Percentiles rank a stretch among this genome's conserved stretches.
Conservation (phyloP, 2,113 vertebrate species). For the Chitala chitala region DNA sequence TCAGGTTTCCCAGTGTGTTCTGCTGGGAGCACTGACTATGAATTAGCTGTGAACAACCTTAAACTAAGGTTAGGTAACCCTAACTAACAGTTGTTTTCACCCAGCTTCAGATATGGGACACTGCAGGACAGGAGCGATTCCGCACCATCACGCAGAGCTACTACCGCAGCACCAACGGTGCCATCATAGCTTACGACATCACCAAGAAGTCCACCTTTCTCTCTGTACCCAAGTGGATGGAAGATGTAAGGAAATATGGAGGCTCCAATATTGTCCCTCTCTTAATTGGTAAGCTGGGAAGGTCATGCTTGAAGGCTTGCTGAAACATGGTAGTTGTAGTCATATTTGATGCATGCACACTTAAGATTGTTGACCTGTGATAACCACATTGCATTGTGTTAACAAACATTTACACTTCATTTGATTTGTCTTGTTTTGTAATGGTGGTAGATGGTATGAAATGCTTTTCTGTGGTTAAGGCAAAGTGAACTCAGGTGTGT, state of each 20-base stretch:
- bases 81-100: too few relatives aligned
- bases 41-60: neutral
- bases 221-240: constrained; percentile 79
- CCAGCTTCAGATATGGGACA: constrained; percentile 89
- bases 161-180: constrained; percentile 79
- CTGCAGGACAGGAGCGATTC: constrained; percentile 80
- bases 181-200: constrained; percentile 81
- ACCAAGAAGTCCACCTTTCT: constrained; percentile 72
- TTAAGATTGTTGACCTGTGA: too few relatives aligned
- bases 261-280: constrained; percentile 76
- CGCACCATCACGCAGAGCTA: constrained; percentile 85
- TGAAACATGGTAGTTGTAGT: too few relatives aligned
- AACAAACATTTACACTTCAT: too few relatives aligned
- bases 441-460: too few relatives aligned
- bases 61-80: too few relatives aligned
- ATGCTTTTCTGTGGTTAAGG: too few relatives aligned
- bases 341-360: too few relatives aligned
- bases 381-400: too few relatives aligned
- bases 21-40: neutral
- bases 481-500: neutral
- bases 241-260: constrained; percentile 77
- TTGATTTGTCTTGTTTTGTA: too few relatives aligned
- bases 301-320: too few relatives aligned
- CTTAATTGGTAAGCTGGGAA: constrained; percentile 67
- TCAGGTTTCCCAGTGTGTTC: neutral